phyloP scores from a whole-genome alignment of 2,888 invertebrate genomes.

The Stramonita haemastoma region DNA sequence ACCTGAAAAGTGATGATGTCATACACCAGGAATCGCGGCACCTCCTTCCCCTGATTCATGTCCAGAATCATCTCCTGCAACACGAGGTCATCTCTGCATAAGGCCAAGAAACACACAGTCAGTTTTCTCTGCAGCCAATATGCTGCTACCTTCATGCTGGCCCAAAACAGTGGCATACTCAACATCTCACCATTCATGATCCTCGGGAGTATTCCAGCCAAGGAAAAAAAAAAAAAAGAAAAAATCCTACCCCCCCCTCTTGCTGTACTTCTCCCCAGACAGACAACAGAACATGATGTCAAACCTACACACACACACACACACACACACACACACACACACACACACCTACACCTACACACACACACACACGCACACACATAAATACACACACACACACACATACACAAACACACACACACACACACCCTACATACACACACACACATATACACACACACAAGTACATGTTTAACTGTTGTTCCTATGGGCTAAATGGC shows the following conservation, averaged over 20 bases:
- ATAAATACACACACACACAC: neutral
- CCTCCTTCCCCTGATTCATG: slow-evolving; percentile 83
- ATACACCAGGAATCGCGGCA: slow-evolving; percentile 95
- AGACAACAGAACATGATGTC: too few species aligned
- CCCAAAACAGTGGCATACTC: too few species aligned
- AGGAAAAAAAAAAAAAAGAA: too few species aligned
- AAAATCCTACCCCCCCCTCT: too few species aligned
- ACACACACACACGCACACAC: neutral
- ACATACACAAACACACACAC: neutral
- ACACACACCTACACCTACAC: neutral
- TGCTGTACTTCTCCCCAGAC: too few species aligned
- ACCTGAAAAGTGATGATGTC: slow-evolving; percentile 92
- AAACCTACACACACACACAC: neutral
- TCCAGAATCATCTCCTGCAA: slow-evolving; percentile 97
- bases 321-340: too few species aligned
- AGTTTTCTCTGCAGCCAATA: too few species aligned
- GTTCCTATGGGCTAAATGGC: too few species aligned
- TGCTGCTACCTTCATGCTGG: too few species aligned
- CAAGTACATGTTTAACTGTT: neutral
- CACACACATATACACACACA: neutral
- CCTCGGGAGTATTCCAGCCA: too few species aligned
- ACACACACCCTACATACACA: neutral
- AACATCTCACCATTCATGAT: too few species aligned
- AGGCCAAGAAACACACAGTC: too few species aligned
- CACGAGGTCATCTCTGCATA: neutral